Evolutionary conservation across 2,113 vertebrate species (phyloP), one percentile per base, ranked within the genome.

Genomic region (Seriola rivoliana): DNA sequence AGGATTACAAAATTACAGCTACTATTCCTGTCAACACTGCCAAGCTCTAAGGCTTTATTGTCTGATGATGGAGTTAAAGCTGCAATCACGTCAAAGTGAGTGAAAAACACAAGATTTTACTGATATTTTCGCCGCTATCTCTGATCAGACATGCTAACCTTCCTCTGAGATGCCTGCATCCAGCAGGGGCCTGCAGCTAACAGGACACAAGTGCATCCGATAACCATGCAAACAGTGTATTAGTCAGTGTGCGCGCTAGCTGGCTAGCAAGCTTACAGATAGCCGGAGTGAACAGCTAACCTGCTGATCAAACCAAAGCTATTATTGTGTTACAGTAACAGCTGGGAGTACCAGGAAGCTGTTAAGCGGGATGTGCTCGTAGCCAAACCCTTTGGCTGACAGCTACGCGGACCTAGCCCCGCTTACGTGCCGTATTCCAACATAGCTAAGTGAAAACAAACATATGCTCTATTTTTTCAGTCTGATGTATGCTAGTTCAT

Each of bases 111-210:
- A 4, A 0, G 5, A 78, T 63, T 11, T 17, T 4, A 11, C 3
- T 19, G 23, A 54, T 25, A 58, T 72, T 10, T 38, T 5, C 5
- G 38, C 38, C 38, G n/a, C 5, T 19, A 7, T 70, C 59, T 72
- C 32, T n/a, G 14, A 55, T 68, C 17, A 6, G 16, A 36, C 21
- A 57, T 48, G 77, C 36, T 66, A 76, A 29, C 64, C 67, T n/a
- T 16, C 3, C 7, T 62, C 23, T 71, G 54, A 40, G 44, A 46
- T 66, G 19, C 3, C 42, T 8, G 78, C 78, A 50, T 64, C 70
- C 81, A 66, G 64, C 46, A 52, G 71, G 67, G 89, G 89, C 88
- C 89, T 91, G 76, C 82, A 85, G 79, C 76, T 85, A 81, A 70
- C 79, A 16, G 19, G 16, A 34, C 50, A 23, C 55, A 36, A 46